Conservation (phyloP, 1,140 invertebrate species). For the Philotrypesis tridentata region DNA sequence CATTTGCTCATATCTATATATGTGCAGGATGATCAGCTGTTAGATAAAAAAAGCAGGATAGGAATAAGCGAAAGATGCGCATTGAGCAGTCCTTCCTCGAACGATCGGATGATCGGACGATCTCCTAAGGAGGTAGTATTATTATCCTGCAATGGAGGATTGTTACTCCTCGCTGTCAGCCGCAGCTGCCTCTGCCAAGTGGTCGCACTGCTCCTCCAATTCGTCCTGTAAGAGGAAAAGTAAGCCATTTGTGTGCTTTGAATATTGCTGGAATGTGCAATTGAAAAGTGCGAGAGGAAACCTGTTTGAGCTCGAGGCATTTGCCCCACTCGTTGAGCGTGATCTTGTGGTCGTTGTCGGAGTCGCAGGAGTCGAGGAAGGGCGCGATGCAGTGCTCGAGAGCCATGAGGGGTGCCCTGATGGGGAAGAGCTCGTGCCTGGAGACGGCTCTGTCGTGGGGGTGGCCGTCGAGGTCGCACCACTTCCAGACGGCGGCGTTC, state of each 20-base stretch:
- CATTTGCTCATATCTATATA: no score
- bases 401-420: slow-evolving; percentile 91
- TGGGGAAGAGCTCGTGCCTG: slow-evolving; percentile 95
- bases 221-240: slow-evolving; percentile 76
- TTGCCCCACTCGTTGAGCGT: slow-evolving; percentile 93
- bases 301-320: slow-evolving; percentile 89
- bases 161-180: slow-evolving; percentile 42
- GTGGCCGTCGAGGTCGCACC: slow-evolving; percentile 94
- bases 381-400: slow-evolving; percentile 96
- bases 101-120: no score
- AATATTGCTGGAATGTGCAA: no score
- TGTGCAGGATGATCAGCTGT: no score
- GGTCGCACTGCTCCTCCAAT: slow-evolving; percentile 77
- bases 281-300: slow-evolving; percentile 55
- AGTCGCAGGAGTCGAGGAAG: slow-evolving; percentile 93
- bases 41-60: no score
- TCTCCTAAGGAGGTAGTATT: no score
- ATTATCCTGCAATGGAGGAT: background rate
- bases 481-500: slow-evolving; percentile 96
- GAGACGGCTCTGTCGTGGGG: slow-evolving; percentile 91
- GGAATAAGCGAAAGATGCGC: no score
- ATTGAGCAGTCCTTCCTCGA: no score
- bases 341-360: slow-evolving; percentile 90
- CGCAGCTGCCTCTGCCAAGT: slow-evolving; percentile 68
- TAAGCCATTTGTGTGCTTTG: no score